Base-by-base conservation (phyloP, 2,888 invertebrate species). In the Lasioglossum villosulum region DNA sequence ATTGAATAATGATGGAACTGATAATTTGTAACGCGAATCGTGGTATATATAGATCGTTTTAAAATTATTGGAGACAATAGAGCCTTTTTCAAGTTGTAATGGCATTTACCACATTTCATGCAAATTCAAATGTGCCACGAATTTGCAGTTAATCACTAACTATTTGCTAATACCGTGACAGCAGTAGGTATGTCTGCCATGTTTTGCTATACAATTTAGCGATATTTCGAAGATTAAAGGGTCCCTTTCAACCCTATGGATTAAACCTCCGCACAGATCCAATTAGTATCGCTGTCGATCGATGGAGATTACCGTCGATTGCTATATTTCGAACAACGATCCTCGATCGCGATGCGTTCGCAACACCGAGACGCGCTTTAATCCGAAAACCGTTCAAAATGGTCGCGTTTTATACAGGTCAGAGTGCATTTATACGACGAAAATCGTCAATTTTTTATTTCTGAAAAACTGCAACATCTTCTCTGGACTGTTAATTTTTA, bases 221-320 rank as follows among this genome's bases (percentile, higher is more conserved):
- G 34, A 19, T 16, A 66, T 34, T 34, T 30, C 34, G 34, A 23
- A 19, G 34, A 66, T 66, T 34, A 66, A 66, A 66, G 34, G 66
- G 34, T 19, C 8, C 34, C 6, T 66, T 66, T 19, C 34, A 66
- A 66, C 3, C 30, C 34, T 30, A 19, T 30, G 34, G 66, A 3
- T 66, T 66, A 66, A 30, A 19, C 30, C 16, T 0, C 16, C 30
- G 34, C 16, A 3, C 16, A 71, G 39, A 42, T n/a, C 27, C 71
- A 42, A 42, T 71, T 42, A 42, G 34, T 66, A 19, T n/a, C 23
- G 39, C 16, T 16, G 27, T 1, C 27, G 39, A 39, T 42, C n/a
- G 70, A n/a, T 71, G 5, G 27, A 71, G 27, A 71, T 71, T 42
- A 42, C 39, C n/a, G 70, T 23, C 39, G 70, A 71, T 39, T 42